Conservation (phyloP, 2,888 invertebrate genomes). For the Cyrtodaria siliqua region DNA sequence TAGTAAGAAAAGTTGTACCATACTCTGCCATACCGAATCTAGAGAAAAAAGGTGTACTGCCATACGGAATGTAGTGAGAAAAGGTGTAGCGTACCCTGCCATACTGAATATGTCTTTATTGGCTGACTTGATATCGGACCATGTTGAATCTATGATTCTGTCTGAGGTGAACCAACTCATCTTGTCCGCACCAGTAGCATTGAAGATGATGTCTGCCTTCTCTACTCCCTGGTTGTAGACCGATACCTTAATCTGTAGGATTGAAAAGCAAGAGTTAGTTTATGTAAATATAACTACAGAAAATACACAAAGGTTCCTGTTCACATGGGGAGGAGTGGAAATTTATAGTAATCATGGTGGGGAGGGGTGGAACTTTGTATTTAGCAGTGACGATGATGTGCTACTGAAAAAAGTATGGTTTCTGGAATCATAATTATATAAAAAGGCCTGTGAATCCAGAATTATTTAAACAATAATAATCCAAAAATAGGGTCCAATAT, state of each 20-base stretch:
- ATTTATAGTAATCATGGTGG: no score
- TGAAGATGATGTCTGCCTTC: slow-evolving; percentile 68
- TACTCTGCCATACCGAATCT: no score
- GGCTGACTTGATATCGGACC: slow-evolving; percentile 66
- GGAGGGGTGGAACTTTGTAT: neutral
- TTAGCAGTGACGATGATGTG: no score
- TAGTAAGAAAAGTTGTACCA: no score
- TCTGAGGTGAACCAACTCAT: slow-evolving; percentile 65
- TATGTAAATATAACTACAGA: neutral
- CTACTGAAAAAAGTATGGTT: no score
- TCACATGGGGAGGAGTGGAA: neutral
- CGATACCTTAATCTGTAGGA: slow-evolving; percentile 65
- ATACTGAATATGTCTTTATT: slow-evolving; percentile 66
- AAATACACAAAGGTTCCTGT: neutral
- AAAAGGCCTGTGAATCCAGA: no score
- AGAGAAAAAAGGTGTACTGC: no score
- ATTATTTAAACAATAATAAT: no score
- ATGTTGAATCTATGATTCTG: slow-evolving; percentile 68
- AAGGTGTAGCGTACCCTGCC: slow-evolving; percentile 66
- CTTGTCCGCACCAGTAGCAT: slow-evolving; percentile 69
- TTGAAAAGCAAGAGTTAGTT: no score
- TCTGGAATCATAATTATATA: no score
- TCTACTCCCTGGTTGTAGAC: slow-evolving; percentile 70
- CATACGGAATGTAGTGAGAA: no score
- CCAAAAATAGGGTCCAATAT: no score